Percentiles rank a stretch among this genome's conserved stretches.
phyloP scores from a whole-genome alignment of 2,888 invertebrate genomes.

The Rhagonycha fulva region DNA sequence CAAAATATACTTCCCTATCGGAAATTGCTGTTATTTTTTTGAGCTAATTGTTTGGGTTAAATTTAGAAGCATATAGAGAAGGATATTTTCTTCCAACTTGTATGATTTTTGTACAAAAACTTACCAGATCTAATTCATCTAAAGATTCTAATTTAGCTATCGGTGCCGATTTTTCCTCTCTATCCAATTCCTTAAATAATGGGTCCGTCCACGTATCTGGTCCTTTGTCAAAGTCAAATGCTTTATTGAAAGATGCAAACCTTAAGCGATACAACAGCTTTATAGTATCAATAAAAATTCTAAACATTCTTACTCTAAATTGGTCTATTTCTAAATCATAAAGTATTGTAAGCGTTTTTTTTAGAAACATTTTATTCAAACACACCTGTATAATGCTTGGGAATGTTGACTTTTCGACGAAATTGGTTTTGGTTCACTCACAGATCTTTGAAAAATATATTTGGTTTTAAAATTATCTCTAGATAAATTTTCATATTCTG shows the following conservation, averaged over 20 bases:
- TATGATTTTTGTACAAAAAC: not conserved
- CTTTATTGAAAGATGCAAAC: slow-evolving; percentile 54
- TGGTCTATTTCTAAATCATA: no score
- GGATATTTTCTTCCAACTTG: not conserved
- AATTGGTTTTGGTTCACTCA: slow-evolving; percentile 56
- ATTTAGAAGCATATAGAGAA: no score
- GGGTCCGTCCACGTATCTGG: slow-evolving; percentile 41
- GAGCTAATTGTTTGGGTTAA: no score
- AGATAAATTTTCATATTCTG: slow-evolving; percentile 52
- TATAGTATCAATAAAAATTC: no score
- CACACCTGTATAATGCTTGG: slow-evolving; percentile 55
- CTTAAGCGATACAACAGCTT: slow-evolving; percentile 37
- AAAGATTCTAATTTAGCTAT: slow-evolving; percentile 69
- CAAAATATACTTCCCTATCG: no score
- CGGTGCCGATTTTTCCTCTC: slow-evolving; percentile 58
- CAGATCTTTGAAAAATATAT: slow-evolving; percentile 53
- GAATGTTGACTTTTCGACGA: slow-evolving; percentile 51
- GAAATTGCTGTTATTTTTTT: no score
- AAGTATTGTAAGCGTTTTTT: no score
- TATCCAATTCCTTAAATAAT: slow-evolving; percentile 35
- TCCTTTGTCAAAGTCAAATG: slow-evolving; percentile 50
- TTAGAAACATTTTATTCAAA: not conserved
- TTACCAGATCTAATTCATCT: slow-evolving; percentile 65
- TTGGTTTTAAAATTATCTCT: slow-evolving; percentile 47
- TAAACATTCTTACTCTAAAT: no score